These are phyloP conservation scores for Lepus americanus DNA, from an alignment of 2,113 vertebrate species.

Conservation along the genomic window DNA sequence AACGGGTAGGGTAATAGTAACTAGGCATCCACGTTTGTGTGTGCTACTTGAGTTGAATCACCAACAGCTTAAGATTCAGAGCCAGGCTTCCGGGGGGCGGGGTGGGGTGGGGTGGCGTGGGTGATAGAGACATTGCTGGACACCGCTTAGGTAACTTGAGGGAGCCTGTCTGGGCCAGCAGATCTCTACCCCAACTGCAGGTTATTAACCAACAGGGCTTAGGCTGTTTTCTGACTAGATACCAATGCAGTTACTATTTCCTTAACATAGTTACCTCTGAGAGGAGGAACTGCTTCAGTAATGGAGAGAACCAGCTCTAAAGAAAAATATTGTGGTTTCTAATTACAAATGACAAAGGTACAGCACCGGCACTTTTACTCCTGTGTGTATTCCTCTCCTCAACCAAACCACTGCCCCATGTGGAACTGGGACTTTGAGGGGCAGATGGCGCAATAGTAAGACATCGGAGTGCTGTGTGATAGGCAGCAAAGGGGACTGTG, in stretches of 20 bases:
- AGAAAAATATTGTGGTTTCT: neutral
- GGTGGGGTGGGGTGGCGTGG: rapidly evolving
- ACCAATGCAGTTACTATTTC: neutral
- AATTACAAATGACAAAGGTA: neutral
- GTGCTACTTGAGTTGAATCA: neutral
- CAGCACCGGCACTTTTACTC: neutral
- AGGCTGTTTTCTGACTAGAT: neutral
- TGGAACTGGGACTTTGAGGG: neutral
- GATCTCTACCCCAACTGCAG: neutral
- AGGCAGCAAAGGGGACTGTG: neutral
- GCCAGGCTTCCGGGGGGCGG: neutral
- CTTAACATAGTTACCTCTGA: neutral
- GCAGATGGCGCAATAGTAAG: neutral
- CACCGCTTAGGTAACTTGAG: neutral
- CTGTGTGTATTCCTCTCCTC: neutral
- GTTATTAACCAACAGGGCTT: neutral
- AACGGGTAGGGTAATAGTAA: neutral
- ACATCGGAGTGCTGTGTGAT: neutral
- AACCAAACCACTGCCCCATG: neutral
- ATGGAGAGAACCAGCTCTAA: neutral
- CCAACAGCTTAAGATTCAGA: neutral
- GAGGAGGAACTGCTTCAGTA: neutral
- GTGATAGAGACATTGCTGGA: neutral
- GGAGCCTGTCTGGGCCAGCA: neutral
- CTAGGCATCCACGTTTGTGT: neutral